These are phyloP conservation scores for Enteromius anoplus DNA, from an alignment of 2,797 vertebrate genomes.

Conservation along the genomic window DNA sequence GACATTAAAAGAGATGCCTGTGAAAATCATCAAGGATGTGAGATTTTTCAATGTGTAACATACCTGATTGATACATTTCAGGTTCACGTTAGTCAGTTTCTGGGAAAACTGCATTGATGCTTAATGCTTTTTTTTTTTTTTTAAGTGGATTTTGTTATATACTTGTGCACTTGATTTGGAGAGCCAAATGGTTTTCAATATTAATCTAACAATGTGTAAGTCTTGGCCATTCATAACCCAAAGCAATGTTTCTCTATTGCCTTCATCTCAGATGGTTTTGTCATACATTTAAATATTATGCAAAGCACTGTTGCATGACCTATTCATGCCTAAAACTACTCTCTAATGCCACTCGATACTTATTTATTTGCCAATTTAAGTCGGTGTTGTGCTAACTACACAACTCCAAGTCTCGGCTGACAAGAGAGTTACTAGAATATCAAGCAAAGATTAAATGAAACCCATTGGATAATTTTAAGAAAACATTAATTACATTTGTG, in stretches of 20 bases:
- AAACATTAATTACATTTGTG: slow-evolving; percentile 53
- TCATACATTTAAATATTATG: slow-evolving; percentile 15
- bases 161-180: not conserved
- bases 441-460: slow-evolving; percentile 20
- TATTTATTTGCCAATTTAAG: slow-evolving; percentile 1
- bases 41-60: slow-evolving; percentile 62
- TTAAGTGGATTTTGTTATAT: slow-evolving; percentile 12
- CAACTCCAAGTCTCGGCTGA: not conserved
- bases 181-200: not conserved
- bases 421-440: not conserved
- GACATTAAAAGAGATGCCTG: slow-evolving; percentile 74
- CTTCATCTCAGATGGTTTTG: slow-evolving; percentile 8
- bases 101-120: not conserved
- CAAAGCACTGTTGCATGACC: slow-evolving; percentile 10
- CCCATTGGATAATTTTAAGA: slow-evolving; percentile 38
- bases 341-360: not conserved
- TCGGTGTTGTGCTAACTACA: not conserved
- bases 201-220: slow-evolving; percentile 4
- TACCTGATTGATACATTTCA: slow-evolving; percentile 63
- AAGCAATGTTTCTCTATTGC: not conserved
- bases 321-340: slow-evolving; percentile 13
- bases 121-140: not conserved
- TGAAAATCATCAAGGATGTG: slow-evolving; percentile 76
- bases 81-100: slow-evolving; percentile 50
- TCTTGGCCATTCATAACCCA: slow-evolving; percentile 2